Base-by-base conservation (phyloP, 1,140 invertebrate genomes). In the Atopsyche davidsoni region DNA sequence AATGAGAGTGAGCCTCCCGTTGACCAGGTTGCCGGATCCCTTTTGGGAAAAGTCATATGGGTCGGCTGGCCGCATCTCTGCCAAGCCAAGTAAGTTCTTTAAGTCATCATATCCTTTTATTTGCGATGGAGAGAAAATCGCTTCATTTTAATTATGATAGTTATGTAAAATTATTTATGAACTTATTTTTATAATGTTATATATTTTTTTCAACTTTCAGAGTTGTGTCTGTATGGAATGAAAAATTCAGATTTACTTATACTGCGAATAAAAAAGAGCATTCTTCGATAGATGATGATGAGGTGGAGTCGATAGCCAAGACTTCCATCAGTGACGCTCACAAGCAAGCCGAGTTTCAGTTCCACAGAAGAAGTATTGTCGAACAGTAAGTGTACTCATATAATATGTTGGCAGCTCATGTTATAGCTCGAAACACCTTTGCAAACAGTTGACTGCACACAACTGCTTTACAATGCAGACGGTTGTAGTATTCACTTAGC, bases 41-140 rank as follows among this genome's bases (percentile, higher is more conserved):
- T 87, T 28, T 62, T 95, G 10, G 87, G 85, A 0, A 82, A 86
- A 62, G 73, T 70, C 17, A 76, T 95, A 1, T 87, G 80, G 72
- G 86, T 92, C 0, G 79, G 79, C 3, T 97, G 93, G 92, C 94
- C 95, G 3, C 87, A 94, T 74, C 72, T 97, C 17, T 75, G 79
- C 22, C 87, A 92, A 68, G 87, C 75, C 6, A 75, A 76, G 73
- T 76, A 53, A 69, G 73, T 70, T 25, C 46, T 28, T 31, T 23
- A 6, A 51, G 4, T 46, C 32, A 6, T 17, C 10, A 25, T 38
- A 7, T 47, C 11, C 4, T 18, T 18, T 45, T 42, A n/a, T 34
- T 46, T 22, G n/a, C n/a, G n/a, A n/a, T n/a, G n/a, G n/a, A n/a
- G n/a, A n/a, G n/a, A n/a, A n/a, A n/a, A n/a, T n/a, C n/a, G n/a